Evolutionary conservation across 1,140 invertebrate species (phyloP), one percentile per base, ranked within the genome.

Genomic region (Aphidius ervi): DNA sequence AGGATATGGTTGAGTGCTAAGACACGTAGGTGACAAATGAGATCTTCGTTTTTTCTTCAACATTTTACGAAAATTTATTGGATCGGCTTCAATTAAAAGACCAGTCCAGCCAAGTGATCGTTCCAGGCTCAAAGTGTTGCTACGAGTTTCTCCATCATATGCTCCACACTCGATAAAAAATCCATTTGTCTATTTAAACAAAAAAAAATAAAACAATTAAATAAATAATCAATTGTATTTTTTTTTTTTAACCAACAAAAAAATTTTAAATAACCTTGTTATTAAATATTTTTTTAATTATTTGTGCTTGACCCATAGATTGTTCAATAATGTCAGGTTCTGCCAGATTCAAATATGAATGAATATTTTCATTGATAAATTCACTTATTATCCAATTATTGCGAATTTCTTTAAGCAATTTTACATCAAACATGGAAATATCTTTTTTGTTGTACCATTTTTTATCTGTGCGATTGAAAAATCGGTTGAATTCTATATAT

Each of bases 161-260:
- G 81, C 83, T 8, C 83, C 83, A 59, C 76, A 80, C 63, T 84
- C 82, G 47, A 84, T 69, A 67, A 83, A 83, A 67, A 83, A 82
- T 23, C 83, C 83, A 63, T 77, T 74, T 62, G 49, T 74, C 78
- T 81, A 59, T 55, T 72, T 68, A 49, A 59, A 43, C 46, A 61
- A 54, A 48, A 9, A 57, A 59, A 16, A n/a, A 41, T 41, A 58
- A 23, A 45, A 47, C 46, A 9, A 8, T 53, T 49, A 7, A 6
- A 8, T 37, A 59, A 45, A 6, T 41, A 48, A 39, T 41, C 9
- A 57, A 52, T 63, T 20, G 9, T 59, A 54, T 31, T 45, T 31
- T 49, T 60, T 55, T 50, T 41, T 41, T 39, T 23, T 52, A 20
- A 45, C 3, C n/a, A 37, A 20, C 55, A 63, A 39, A n/a, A 41